These are phyloP conservation scores for Mythimna loreyi DNA, from an alignment of 2,888 invertebrate genomes.

Conservation along the genomic window DNA sequence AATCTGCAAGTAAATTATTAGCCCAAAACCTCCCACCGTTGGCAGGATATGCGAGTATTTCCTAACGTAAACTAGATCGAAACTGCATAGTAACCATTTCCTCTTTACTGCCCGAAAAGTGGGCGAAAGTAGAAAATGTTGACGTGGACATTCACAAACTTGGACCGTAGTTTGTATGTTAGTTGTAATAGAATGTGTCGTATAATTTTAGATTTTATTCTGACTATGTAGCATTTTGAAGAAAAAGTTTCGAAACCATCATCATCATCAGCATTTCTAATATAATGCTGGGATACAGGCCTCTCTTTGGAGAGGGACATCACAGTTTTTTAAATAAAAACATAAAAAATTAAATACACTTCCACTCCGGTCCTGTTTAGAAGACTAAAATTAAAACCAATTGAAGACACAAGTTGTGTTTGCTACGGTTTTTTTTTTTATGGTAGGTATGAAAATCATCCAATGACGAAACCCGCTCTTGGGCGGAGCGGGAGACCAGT, in stretches of 20 bases:
- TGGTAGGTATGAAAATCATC: no score
- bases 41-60: constrained; percentile 12
- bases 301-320: no score
- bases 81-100: constrained; percentile 46
- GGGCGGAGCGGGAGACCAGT: no score
- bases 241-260: neutral
- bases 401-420: neutral
- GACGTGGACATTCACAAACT: constrained; percentile 17
- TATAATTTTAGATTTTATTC: constrained; percentile 1
- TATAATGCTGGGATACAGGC: no score
- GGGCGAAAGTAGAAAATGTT: constrained; percentile 22
- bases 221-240: neutral
- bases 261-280: no score
- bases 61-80: constrained; percentile 37
- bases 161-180: constrained; percentile 8
- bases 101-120: constrained; percentile 20
- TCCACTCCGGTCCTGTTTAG: no score
- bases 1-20: constrained; percentile 44
- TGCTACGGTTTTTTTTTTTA: no score
- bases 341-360: no score
- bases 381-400: no score
- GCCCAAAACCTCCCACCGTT: constrained; percentile 3
- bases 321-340: no score
- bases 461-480: no score
- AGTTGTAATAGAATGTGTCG: constrained; percentile 1